phyloP scores from a whole-genome alignment of 2,113 vertebrate species.

The Sclerurus mexicanus region DNA sequence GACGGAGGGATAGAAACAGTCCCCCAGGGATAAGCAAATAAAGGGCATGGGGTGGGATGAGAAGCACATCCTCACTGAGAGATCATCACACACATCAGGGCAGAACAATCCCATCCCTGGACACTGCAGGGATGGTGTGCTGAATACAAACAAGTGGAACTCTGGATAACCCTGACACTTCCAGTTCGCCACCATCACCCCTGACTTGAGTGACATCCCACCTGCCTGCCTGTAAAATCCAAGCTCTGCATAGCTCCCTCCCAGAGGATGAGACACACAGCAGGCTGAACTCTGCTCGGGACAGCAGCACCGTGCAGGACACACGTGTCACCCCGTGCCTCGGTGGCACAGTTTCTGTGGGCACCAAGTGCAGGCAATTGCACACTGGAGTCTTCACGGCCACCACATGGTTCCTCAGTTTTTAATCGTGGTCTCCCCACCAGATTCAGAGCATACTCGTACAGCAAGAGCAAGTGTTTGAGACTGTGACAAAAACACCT shows the following conservation, averaged over 20 bases:
- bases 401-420: fast-evolving
- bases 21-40: not conserved
- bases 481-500: not conserved
- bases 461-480: not conserved
- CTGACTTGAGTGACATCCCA: not conserved
- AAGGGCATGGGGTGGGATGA: not conserved
- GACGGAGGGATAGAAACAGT: not conserved
- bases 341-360: not conserved
- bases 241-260: not conserved
- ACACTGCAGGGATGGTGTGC: fast-evolving
- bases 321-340: fast-evolving
- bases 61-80: not conserved
- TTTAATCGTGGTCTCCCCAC: not conserved
- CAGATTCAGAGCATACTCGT: fast-evolving
- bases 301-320: fast-evolving
- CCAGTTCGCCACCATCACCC: not conserved
- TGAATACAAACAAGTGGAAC: not conserved
- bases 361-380: fast-evolving
- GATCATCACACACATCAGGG: not conserved
- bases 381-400: not conserved
- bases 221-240: not conserved
- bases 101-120: not conserved
- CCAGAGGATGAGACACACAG: not conserved
- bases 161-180: not conserved
- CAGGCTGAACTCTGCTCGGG: not conserved